Base-by-base conservation (phyloP, 92 coral and sea anemone species). In the Galaxea fascicularis region DNA sequence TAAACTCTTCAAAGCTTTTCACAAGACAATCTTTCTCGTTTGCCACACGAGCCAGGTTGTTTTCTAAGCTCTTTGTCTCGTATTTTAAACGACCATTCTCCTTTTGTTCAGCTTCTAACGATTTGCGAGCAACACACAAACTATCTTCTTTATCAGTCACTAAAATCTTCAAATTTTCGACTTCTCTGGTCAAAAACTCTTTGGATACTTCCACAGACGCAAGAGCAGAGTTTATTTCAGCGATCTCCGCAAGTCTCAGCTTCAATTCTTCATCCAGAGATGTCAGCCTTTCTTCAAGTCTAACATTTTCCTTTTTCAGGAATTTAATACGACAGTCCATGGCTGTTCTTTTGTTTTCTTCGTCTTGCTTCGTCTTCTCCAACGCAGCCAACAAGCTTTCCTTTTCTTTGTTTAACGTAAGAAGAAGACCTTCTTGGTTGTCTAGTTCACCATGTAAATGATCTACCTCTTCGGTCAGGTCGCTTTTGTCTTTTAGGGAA, bases 331-430 rank as follows among this genome's bases (percentile, higher is more conserved):
- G 80, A 25, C 74, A 28, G 45, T 90, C 91, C 76, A 89, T 71
- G 54, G 79, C 80, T 22, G 86, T 41, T 35, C 54, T 65, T 0
- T 84, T 78, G 31, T 70, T 85, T 74, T 75, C 74, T 65, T 87
- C 87, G 4, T 45, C 60, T 45, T 87, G 84, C 39, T 69, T 56
- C 13, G 87, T 39, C 70, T 84, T 85, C 44, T 73, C 92, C 29
- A 92, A 75, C 66, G 92, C 95, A n/a, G 52, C 64, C 57, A 83
- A 24, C 71, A 92, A 31, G 10, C 72, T 87, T 62, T 81, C 95
- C 67, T 67, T 91, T 74, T 80, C 74, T 49, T 76, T 82, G 62
- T 29, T 82, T 21, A 74, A 27, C 16, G 66, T 17, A 15, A 20
- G 65, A 64, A 52, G 79, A 22, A 58, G n/a, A 29, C 57, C 84